phyloP scores from a whole-genome alignment of 2,888 invertebrate species.

The Trissoscelio sp. region DNA sequence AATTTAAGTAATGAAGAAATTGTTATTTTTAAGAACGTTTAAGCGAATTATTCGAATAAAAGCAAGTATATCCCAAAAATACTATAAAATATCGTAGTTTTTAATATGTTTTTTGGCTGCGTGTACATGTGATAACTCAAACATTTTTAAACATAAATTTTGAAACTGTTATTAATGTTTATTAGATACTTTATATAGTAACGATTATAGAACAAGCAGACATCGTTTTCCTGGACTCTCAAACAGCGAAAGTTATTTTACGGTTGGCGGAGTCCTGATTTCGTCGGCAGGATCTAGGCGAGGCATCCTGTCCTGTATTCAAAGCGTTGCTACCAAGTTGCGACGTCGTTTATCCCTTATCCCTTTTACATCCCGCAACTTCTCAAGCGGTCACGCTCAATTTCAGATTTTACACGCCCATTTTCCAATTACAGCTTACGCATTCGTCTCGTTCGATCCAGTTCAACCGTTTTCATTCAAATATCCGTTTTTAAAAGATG shows the following conservation, averaged over 20 bases:
- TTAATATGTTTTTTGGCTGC: too few relatives aligned
- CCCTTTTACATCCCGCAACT: constrained; percentile 37
- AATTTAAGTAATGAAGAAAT: too few relatives aligned
- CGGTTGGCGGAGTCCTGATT: constrained; percentile 77
- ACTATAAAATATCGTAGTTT: too few relatives aligned
- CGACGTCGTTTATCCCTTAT: constrained; percentile 50
- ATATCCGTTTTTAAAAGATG: constrained; percentile 23
- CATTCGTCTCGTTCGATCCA: constrained; percentile 29
- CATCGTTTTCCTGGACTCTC: constrained; percentile 72
- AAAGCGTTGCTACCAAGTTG: constrained; percentile 40
- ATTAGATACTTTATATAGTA: constrained; percentile 64
- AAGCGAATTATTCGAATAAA: too few relatives aligned
- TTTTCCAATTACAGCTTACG: constrained; percentile 57
- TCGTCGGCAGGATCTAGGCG: constrained; percentile 81
- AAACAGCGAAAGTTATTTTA: constrained; percentile 81
- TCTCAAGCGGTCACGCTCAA: constrained; percentile 58
- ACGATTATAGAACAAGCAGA: constrained; percentile 72
- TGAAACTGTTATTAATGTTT: too few relatives aligned
- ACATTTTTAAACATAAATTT: too few relatives aligned
- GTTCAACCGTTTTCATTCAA: constrained; percentile 42
- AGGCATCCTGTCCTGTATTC: constrained; percentile 77
- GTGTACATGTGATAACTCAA: too few relatives aligned
- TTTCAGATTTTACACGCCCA: constrained; percentile 60
- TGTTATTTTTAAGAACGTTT: too few relatives aligned
- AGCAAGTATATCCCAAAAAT: too few relatives aligned